phyloP scores from a whole-genome alignment of 2,888 invertebrate genomes.

The Heteropelma amictum region DNA sequence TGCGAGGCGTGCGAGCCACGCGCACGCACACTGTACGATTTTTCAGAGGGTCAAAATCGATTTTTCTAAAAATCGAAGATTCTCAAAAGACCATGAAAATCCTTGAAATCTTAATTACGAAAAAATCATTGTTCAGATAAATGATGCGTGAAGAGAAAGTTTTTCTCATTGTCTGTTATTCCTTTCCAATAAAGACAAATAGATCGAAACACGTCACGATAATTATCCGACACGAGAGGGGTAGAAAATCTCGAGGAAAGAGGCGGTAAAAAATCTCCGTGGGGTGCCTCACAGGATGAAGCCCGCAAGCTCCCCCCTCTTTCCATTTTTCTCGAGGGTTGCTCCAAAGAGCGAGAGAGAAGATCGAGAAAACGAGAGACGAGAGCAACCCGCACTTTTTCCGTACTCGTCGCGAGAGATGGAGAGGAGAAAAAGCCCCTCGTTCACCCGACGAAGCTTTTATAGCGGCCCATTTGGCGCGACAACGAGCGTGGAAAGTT shows the following conservation, averaged over 20 bases:
- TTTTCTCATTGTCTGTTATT: conserved; percentile 4
- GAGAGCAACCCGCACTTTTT: conserved; percentile 12
- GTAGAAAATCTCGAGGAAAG: neutral
- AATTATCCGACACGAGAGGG: conserved; percentile 16
- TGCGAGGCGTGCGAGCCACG: conserved; percentile 17
- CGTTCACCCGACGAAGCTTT: conserved; percentile 67
- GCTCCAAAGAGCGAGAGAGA: too few relatives aligned
- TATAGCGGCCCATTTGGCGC: conserved; percentile 78
- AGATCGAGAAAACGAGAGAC: neutral
- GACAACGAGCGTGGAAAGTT: conserved; percentile 77
- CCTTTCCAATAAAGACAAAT: neutral
- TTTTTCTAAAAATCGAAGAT: too few relatives aligned
- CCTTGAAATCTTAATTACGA: too few relatives aligned
- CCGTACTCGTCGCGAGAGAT: conserved; percentile 41
- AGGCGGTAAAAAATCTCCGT: conserved; percentile 16
- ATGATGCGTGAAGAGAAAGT: neutral
- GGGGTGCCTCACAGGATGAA: conserved; percentile 28
- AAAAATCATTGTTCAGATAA: neutral
- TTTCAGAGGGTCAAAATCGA: too few relatives aligned
- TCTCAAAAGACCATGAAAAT: too few relatives aligned
- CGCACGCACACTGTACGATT: too few relatives aligned
- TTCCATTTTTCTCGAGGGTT: too few relatives aligned
- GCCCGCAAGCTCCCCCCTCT: conserved; percentile 26
- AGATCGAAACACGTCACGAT: conserved; percentile 19
- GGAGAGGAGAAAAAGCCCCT: conserved; percentile 14